Evolutionary conservation across 2,797 vertebrate genomes (phyloP), one percentile per base, ranked within the genome.

Genomic region (Notolepis coatsorum): DNA sequence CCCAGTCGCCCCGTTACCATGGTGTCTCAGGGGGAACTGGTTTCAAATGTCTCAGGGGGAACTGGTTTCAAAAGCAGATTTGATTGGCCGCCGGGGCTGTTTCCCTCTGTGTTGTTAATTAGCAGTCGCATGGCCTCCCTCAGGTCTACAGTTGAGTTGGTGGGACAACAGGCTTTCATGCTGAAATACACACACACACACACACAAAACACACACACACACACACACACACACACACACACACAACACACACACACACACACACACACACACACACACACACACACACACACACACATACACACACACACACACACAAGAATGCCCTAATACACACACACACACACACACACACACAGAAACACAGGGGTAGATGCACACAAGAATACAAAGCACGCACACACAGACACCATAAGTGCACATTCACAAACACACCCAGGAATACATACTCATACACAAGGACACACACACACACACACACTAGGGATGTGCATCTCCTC

Each of bases 31-130:
- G 71, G 75, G 68, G 38, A 62, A 62, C 31, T 0, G 0, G 54
- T 88, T 86, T 79, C 76, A 85, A 86, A 86, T n/a, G n/a, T n/a
- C n/a, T n/a, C n/a, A n/a, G n/a, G n/a, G 87, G 68, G 38, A 62
- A 62, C 31, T 0, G 0, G 54, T 88, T 86, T 79, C 76, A 85
- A 86, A 86, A 84, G 84, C 69, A 65, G 55, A 79, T 81, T 39
- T 73, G 64, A 88, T 82, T 87, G 82, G 86, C 80, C 49, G 59
- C 70, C 62, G 80, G 80, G 80, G 71, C 69, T 52, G 70, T 71
- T 75, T 84, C 75, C 79, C 86, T 78, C 70, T 84, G 83, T 58
- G 80, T 77, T 65, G 70, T 82, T 89, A 91, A 91, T 91, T 89
- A 90, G 83, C 71, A 79, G 75, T 70, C 61, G 69, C 68, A 63